Percentiles rank a stretch among this genome's conserved stretches.
phyloP scores from a whole-genome alignment of 2,113 vertebrate genomes.

The Columbina picui region DNA sequence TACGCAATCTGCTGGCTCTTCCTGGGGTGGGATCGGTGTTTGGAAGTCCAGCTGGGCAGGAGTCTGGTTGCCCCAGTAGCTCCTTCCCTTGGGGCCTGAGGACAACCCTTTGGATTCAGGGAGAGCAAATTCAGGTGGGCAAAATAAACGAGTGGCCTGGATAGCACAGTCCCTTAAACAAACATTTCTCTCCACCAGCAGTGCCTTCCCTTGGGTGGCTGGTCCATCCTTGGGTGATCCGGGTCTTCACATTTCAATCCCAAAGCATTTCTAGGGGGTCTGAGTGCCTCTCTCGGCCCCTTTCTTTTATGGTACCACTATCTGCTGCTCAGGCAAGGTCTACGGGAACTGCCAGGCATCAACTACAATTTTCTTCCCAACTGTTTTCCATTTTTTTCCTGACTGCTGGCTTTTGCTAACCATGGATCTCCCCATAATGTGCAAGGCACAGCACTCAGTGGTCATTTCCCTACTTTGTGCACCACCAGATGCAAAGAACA shows the following conservation, averaged over 20 bases:
- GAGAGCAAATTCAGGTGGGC: background rate
- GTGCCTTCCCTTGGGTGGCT: background rate
- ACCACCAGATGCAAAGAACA: background rate
- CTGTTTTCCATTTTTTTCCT: background rate
- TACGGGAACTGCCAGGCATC: background rate
- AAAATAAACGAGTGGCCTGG: background rate
- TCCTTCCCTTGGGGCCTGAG: rapidly evolving
- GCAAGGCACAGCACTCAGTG: background rate
- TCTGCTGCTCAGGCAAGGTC: background rate
- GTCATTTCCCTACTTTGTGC: background rate
- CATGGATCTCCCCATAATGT: rapidly evolving
- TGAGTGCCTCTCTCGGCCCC: background rate
- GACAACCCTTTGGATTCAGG: background rate
- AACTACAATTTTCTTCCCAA: background rate
- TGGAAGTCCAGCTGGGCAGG: rapidly evolving
- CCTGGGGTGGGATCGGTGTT: rapidly evolving
- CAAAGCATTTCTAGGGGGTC: background rate
- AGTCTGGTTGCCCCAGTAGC: rapidly evolving
- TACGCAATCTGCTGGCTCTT: background rate
- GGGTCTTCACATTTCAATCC: background rate
- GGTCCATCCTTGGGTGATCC: background rate
- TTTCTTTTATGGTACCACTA: background rate
- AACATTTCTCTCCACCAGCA: background rate
- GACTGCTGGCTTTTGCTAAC: background rate
- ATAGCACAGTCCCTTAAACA: background rate